phyloP scores from a whole-genome alignment of 2,888 invertebrate genomes.

The Andrena camellia region DNA sequence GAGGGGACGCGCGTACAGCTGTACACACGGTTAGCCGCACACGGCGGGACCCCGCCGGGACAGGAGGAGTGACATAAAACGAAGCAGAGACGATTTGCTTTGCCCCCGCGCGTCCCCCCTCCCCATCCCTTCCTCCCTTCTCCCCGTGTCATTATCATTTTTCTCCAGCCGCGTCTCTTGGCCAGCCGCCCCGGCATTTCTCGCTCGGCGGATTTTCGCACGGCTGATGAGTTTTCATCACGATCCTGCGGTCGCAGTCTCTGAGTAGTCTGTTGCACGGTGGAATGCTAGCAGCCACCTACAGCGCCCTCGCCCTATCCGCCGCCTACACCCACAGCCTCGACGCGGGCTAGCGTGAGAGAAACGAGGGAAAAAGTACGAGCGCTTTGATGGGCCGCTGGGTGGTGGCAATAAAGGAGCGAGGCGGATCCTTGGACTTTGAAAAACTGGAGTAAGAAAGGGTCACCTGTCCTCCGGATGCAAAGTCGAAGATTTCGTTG shows the following conservation, averaged over 20 bases:
- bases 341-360: constrained; percentile 42
- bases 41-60: constrained; percentile 5
- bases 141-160: constrained; percentile 63
- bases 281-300: constrained; percentile 48
- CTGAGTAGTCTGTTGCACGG: constrained; percentile 64
- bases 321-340: constrained; percentile 29
- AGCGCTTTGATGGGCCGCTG: constrained; percentile 40
- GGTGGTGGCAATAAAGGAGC: constrained; percentile 30
- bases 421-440: neutral
- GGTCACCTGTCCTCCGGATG: neutral
- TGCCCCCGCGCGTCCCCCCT: constrained; percentile 17
- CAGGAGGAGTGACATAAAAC: constrained; percentile 65
- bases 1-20: neutral
- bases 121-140: constrained; percentile 9
- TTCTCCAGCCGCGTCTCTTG: constrained; percentile 28
- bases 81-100: constrained; percentile 65
- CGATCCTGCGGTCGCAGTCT: constrained; percentile 74
- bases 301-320: constrained; percentile 36
- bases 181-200: constrained; percentile 43
- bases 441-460: neutral
- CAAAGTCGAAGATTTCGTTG: too few species aligned
- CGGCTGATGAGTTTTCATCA: constrained; percentile 82
- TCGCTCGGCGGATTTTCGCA: constrained; percentile 79
- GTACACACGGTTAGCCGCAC: constrained; percentile 3
- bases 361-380: constrained; percentile 38